Conservation (phyloP, 2,113 vertebrate species). For the Rutilus rutilus region DNA sequence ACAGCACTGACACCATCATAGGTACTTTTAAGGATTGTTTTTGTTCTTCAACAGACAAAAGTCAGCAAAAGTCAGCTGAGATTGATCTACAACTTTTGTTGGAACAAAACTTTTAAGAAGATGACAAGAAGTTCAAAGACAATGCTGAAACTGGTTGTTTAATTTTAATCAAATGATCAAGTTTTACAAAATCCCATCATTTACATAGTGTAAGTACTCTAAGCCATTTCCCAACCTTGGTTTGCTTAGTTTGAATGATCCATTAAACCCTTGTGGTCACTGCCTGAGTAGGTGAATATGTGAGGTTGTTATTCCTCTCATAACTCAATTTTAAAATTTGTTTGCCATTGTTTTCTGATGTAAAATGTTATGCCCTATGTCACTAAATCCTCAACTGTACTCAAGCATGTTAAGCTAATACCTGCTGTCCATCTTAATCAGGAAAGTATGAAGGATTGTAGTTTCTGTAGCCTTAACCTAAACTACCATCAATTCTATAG, state of each 20-base stretch:
- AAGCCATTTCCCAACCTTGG: not conserved
- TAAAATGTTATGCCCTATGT: not conserved
- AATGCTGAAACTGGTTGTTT: not conserved
- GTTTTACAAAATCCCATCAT: slow-evolving; percentile 12
- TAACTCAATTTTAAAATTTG: not conserved
- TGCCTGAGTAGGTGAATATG: not conserved
- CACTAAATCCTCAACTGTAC: not conserved
- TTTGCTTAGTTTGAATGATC: slow-evolving; percentile 20
- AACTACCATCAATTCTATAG: no score
- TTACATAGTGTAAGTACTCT: slow-evolving; percentile 2
- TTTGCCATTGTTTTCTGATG: no score
- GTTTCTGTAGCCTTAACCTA: no score
- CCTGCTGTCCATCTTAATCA: not conserved
- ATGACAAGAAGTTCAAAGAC: not conserved
- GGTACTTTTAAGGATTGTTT: not conserved
- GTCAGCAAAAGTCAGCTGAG: not conserved
- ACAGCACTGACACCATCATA: not conserved
- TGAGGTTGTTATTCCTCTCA: not conserved
- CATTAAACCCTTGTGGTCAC: not conserved
- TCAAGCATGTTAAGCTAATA: not conserved
- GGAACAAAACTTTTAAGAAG: not conserved
- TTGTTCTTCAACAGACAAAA: not conserved
- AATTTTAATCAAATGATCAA: slow-evolving; percentile 19
- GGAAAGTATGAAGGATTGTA: not conserved
- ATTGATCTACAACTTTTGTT: not conserved